Conservation (phyloP, 2,797 vertebrate species). For the Enteromius afrohamiltoni region DNA sequence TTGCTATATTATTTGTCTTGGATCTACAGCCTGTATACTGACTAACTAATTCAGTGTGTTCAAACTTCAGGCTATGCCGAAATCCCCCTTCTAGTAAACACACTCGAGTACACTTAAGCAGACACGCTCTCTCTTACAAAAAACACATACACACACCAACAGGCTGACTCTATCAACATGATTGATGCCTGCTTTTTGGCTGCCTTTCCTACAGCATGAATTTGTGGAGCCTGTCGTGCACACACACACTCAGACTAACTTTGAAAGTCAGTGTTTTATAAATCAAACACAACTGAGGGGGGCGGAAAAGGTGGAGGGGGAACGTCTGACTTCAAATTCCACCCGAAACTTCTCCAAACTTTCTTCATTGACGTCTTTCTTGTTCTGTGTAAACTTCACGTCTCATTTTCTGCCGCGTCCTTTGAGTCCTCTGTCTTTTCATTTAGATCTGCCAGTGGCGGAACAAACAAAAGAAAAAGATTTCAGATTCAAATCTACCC, state of each 20-base stretch:
- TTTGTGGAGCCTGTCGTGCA: slow-evolving; percentile 24
- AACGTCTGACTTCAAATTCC: slow-evolving; percentile 32
- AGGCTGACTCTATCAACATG: slow-evolving; percentile 45
- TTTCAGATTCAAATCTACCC: slow-evolving; percentile 45
- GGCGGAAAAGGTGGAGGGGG: background rate
- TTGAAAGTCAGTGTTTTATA: slow-evolving; percentile 49
- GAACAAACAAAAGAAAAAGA: slow-evolving; percentile 48
- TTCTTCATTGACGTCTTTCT: slow-evolving; percentile 35
- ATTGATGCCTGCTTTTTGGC: slow-evolving; percentile 57
- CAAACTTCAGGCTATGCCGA: slow-evolving; percentile 34
- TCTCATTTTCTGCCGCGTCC: slow-evolving; percentile 33
- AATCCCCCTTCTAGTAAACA: slow-evolving; percentile 31
- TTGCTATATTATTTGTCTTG: slow-evolving; percentile 3
- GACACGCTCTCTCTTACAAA: slow-evolving; percentile 19
- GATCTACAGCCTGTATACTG: slow-evolving; percentile 9
- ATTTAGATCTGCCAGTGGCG: slow-evolving; percentile 36
- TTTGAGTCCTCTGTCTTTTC: slow-evolving; percentile 43
- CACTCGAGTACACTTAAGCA: slow-evolving; percentile 46
- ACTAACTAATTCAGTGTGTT: slow-evolving; percentile 40
- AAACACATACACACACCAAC: slow-evolving; percentile 38
- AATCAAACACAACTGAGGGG: slow-evolving; percentile 47
- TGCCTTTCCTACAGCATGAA: slow-evolving; percentile 52
- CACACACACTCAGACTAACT: slow-evolving; percentile 1
- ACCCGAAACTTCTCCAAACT: slow-evolving; percentile 44
- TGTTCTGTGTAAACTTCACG: slow-evolving; percentile 44